Conservation (phyloP, 2,797 vertebrate genomes). For the Xenops minutus region DNA sequence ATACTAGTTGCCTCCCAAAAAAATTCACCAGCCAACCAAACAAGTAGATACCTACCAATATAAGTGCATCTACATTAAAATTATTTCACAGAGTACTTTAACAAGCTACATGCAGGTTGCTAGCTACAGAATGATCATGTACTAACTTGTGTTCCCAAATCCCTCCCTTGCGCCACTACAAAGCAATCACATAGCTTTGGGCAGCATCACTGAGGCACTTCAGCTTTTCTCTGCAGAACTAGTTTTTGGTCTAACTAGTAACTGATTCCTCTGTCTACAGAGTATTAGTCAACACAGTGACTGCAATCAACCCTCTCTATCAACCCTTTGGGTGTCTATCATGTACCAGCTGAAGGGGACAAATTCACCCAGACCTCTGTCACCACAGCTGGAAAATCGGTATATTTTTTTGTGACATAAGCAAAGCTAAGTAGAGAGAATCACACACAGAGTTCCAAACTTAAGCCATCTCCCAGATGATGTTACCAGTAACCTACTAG, state of each 20-base stretch:
- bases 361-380: not conserved
- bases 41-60: not conserved
- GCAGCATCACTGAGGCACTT: not conserved
- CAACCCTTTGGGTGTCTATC: not conserved
- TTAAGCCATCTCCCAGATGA: not conserved
- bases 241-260: not conserved
- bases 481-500: not conserved
- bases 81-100: not conserved
- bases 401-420: not conserved
- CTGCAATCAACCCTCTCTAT: not conserved
- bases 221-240: not conserved
- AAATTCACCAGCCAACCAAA: not conserved
- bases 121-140: not conserved
- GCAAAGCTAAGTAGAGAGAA: not conserved
- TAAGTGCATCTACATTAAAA: not conserved
- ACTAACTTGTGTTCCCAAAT: not conserved
- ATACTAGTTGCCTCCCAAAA: not conserved
- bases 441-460: not conserved
- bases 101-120: not conserved
- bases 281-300: not conserved
- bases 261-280: not conserved
- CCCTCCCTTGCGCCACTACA: not conserved
- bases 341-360: not conserved
- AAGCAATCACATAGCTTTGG: accelerated
- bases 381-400: not conserved